Evolutionary conservation across 2,113 vertebrate species (phyloP).

Genomic region (Sinosuthora webbiana): DNA sequence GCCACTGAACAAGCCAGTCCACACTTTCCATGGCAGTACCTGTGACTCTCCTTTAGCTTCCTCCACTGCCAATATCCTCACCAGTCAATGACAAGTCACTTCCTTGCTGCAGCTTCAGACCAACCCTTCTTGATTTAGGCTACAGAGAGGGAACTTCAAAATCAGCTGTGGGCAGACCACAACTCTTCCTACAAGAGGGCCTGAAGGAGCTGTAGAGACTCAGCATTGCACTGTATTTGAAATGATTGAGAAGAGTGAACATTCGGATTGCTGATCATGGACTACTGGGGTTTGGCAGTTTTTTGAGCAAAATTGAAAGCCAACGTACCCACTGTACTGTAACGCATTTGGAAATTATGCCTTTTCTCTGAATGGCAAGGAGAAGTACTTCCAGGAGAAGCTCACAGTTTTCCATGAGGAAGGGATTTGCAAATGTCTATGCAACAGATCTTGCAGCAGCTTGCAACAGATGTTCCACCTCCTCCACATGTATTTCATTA

Average conservation of each 20-base stretch:
- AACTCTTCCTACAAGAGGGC: background rate
- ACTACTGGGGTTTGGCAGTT: background rate
- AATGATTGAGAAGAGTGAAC: background rate
- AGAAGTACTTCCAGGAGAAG: background rate
- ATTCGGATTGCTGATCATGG: background rate
- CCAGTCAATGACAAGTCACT: accelerated
- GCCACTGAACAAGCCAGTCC: background rate
- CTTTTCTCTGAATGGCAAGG: background rate
- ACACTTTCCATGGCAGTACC: background rate
- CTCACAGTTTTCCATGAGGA: background rate
- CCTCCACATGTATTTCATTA: background rate
- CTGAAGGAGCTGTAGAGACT: background rate
- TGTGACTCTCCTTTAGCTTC: background rate
- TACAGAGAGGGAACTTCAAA: background rate
- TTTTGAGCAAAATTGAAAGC: background rate
- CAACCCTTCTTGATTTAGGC: background rate
- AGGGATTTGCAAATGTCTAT: background rate
- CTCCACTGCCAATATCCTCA: background rate
- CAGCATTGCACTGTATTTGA: background rate
- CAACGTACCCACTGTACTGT: no score
- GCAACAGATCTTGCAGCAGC: background rate
- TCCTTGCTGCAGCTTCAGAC: background rate
- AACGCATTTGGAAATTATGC: background rate
- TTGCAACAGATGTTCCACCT: background rate
- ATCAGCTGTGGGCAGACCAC: background rate